Conservation (phyloP, 2,797 vertebrate species). For the Molossus molossus region DNA sequence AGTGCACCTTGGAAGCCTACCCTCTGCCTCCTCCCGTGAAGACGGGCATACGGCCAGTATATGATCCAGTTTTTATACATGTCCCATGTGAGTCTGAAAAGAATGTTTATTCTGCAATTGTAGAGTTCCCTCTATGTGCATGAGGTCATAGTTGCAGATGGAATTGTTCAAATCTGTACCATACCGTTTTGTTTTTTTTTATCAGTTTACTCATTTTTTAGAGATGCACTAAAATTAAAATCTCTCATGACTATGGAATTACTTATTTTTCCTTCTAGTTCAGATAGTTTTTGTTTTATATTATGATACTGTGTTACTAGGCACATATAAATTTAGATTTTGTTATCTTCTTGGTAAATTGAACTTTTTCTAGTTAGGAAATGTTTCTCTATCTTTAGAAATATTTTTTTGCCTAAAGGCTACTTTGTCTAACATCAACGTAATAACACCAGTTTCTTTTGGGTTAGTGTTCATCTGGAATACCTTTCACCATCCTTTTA, state of each 20-base stretch:
- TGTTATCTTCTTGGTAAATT: not conserved
- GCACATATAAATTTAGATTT: slow-evolving; percentile 15
- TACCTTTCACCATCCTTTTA: slow-evolving; percentile 41
- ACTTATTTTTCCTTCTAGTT: not conserved
- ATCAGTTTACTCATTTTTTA: not conserved
- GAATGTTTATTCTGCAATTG: not conserved
- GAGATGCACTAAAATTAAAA: not conserved
- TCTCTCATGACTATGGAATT: not conserved
- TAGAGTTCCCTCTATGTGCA: not conserved
- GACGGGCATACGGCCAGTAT: not conserved
- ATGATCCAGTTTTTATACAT: not conserved
- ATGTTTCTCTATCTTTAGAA: slow-evolving; percentile 1
- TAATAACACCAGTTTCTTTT: slow-evolving; percentile 22
- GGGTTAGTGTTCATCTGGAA: not conserved
- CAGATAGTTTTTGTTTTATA: not conserved
- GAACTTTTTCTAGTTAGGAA: slow-evolving; percentile 25
- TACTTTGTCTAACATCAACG: not conserved
- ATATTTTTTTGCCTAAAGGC: not conserved
- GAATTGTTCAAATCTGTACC: not conserved
- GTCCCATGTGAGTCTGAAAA: not conserved
- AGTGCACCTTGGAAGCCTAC: not conserved
- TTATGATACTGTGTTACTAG: slow-evolving; percentile 12
- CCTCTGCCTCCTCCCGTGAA: not conserved
- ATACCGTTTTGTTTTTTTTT: slow-evolving; percentile 3
- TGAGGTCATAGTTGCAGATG: not conserved